Percentiles rank a stretch among this genome's conserved stretches.
Conservation (phyloP, 2,797 vertebrate genomes). For the Helostoma temminkii region DNA sequence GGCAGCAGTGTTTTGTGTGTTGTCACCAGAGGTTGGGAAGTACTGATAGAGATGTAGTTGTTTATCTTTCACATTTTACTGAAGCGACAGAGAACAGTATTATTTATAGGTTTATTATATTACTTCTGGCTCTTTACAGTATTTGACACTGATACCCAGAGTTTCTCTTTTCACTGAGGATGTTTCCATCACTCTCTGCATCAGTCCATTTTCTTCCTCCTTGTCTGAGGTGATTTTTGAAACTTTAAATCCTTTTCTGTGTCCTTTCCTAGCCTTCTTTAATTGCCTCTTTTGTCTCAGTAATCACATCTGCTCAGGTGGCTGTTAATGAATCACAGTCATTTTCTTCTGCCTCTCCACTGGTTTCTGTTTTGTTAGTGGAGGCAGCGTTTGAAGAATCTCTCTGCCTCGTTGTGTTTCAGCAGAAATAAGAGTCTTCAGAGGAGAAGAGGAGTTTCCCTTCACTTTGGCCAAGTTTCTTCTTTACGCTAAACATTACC, state of each 20-base stretch:
- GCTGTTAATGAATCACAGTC: slow-evolving; percentile 17
- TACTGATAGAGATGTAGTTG: no score
- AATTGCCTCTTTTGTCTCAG: slow-evolving; percentile 54
- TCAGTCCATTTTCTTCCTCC: slow-evolving; percentile 44
- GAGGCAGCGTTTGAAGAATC: slow-evolving; percentile 66
- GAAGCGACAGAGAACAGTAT: neutral
- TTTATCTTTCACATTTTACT: neutral
- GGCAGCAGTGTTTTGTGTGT: no score
- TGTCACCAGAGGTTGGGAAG: no score
- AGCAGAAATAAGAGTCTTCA: slow-evolving; percentile 73
- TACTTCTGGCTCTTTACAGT: slow-evolving; percentile 2
- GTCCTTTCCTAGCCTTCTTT: slow-evolving; percentile 36
- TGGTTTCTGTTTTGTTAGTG: slow-evolving; percentile 34
- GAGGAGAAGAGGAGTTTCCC: slow-evolving; percentile 73
- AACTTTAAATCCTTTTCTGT: slow-evolving; percentile 37
- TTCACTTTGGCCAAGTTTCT: slow-evolving; percentile 56
- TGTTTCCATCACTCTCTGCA: slow-evolving; percentile 26
- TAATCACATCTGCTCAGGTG: slow-evolving; percentile 40
- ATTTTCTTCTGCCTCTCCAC: slow-evolving; percentile 29
- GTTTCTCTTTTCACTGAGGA: slow-evolving; percentile 24
- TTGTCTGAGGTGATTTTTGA: slow-evolving; percentile 42
- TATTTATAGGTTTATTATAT: neutral
- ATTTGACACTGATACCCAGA: neutral
- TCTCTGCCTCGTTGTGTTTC: slow-evolving; percentile 83
- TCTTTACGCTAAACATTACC: slow-evolving; percentile 42